These are phyloP conservation scores for Hirtodrosophila alboralis DNA, from an alignment of 2,888 invertebrate genomes.

Conservation along the genomic window DNA sequence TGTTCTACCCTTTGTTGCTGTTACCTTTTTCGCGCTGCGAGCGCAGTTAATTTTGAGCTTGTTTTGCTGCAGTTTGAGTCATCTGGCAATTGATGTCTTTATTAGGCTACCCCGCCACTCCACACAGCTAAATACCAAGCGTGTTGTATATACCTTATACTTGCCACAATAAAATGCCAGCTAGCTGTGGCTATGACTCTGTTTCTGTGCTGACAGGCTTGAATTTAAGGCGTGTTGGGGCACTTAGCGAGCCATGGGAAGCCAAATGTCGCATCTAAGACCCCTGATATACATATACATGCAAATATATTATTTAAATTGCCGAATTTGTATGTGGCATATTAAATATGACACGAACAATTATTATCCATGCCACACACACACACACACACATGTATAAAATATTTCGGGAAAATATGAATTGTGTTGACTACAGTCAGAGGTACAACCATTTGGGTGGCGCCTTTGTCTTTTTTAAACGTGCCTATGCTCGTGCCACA, in stretches of 20 bases:
- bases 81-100: constrained; percentile 74
- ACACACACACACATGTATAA: constrained; percentile 13
- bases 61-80: constrained; percentile 65
- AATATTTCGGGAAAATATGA: constrained; percentile 44
- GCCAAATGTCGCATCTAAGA: constrained; percentile 49
- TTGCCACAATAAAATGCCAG: constrained; percentile 60
- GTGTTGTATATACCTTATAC: constrained; percentile 35
- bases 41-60: constrained; percentile 74
- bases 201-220: constrained; percentile 39
- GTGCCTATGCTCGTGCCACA: constrained; percentile 68
- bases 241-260: constrained; percentile 56
- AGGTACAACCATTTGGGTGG: constrained; percentile 66
- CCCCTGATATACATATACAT: constrained; percentile 25
- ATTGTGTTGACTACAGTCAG: constrained; percentile 39
- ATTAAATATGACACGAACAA: constrained; percentile 68
- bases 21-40: constrained; percentile 48
- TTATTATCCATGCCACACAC: constrained; percentile 45
- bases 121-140: constrained; percentile 51
- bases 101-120: constrained; percentile 51
- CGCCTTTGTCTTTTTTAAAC: constrained; percentile 69
- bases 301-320: constrained; percentile 26
- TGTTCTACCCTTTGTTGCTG: constrained; percentile 70
- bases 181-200: constrained; percentile 25
- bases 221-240: constrained; percentile 58
- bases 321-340: constrained; percentile 51